phyloP scores from a whole-genome alignment of 1,140 invertebrate species.

The Leptonema lineaticorne region DNA sequence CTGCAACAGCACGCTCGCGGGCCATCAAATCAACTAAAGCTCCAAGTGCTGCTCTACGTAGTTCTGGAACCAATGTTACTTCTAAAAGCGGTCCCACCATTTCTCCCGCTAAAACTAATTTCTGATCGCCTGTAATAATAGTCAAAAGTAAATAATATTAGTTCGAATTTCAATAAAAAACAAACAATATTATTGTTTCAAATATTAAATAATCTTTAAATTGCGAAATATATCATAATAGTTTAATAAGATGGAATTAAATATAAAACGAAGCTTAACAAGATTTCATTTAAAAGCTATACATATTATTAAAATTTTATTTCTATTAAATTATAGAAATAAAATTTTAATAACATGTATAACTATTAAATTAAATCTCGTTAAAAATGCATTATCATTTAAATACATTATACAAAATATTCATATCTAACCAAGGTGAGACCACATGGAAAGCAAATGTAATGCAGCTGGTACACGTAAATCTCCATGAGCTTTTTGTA shows the following conservation, averaged over 20 bases:
- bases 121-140: slow-evolving; percentile 75
- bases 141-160: slow-evolving; percentile 24
- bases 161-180: background rate
- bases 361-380: too few species aligned
- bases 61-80: slow-evolving; percentile 89
- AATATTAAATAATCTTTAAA: background rate
- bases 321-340: slow-evolving; percentile 7
- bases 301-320: too few species aligned
- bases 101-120: slow-evolving; percentile 37
- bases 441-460: slow-evolving; percentile 94
- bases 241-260: too few species aligned
- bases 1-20: slow-evolving; percentile 79
- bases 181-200: background rate
- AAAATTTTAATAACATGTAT: background rate
- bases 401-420: background rate
- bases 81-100: slow-evolving; percentile 93
- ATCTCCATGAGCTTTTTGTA: slow-evolving; percentile 81
- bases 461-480: slow-evolving; percentile 92
- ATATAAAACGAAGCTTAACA: too few species aligned
- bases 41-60: slow-evolving; percentile 87
- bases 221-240: too few species aligned
- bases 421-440: slow-evolving; percentile 66
- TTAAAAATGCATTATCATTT: too few species aligned
- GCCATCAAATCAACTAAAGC: slow-evolving; percentile 99
- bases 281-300: too few species aligned